Evolutionary conservation across 2,113 vertebrate species (phyloP).

Genomic region (Herpailurus yagouaroundi): DNA sequence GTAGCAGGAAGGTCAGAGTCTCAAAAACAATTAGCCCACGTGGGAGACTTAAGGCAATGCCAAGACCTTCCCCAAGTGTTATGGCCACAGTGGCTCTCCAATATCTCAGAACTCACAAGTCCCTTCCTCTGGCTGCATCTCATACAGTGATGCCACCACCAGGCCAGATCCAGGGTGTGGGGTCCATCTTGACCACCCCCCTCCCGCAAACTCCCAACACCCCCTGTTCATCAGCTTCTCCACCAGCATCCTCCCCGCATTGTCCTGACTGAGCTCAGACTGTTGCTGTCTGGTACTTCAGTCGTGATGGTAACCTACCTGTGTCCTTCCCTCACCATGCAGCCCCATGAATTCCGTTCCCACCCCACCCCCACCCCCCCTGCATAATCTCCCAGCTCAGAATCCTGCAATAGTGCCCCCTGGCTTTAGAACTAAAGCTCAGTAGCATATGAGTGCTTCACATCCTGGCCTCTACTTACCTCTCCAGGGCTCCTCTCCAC

Average conservation of each 20-base stretch:
- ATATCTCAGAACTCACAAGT: accelerated
- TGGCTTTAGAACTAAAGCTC: background rate
- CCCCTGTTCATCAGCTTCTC: background rate
- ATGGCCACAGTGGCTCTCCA: background rate
- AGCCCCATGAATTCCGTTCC: background rate
- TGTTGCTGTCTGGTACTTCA: background rate
- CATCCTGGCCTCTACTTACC: background rate
- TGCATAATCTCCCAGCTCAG: background rate
- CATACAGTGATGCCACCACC: accelerated
- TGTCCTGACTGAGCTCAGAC: background rate
- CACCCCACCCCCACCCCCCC: background rate
- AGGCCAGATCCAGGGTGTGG: background rate
- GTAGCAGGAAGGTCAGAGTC: background rate
- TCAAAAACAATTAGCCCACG: too few species aligned
- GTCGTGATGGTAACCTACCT: background rate
- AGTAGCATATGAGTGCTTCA: background rate
- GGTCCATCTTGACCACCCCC: background rate
- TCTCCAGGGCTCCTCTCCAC: too few species aligned
- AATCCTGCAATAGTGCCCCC: background rate
- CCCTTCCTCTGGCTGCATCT: too few species aligned
- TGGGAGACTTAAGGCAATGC: background rate
- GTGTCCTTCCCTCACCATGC: background rate
- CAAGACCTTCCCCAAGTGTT: background rate
- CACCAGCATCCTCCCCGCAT: background rate
- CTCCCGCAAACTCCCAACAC: too few species aligned